Conservation (phyloP, 2,888 invertebrate species). For the Copidosoma aretas region DNA sequence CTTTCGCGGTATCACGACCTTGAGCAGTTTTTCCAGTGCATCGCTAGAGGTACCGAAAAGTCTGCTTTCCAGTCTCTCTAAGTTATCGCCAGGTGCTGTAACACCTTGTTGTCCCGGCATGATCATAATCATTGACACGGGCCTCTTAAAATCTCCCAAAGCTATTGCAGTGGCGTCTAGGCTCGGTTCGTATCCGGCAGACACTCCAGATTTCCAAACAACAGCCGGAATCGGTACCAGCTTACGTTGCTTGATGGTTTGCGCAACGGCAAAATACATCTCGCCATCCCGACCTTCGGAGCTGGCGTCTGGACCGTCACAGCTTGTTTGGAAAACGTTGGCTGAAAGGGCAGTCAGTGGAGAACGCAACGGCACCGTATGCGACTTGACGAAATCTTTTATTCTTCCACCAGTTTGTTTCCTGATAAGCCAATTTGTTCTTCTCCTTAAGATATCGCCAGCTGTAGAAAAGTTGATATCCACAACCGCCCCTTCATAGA, state of each 20-base stretch:
- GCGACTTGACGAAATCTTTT: constrained; percentile 77
- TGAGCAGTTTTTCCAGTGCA: constrained; percentile 77
- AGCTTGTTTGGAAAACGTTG: constrained; percentile 86
- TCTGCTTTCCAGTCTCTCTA: constrained; percentile 76
- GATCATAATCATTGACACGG: constrained; percentile 80
- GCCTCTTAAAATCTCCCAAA: constrained; percentile 73
- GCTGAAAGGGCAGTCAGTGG: constrained; percentile 83
- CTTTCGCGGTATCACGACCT: constrained; percentile 77
- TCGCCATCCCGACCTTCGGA: constrained; percentile 82
- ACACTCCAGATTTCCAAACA: constrained; percentile 76
- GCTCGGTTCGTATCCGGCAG: constrained; percentile 85
- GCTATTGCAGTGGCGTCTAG: constrained; percentile 85
- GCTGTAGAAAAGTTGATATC: constrained; percentile 84
- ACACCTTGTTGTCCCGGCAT: constrained; percentile 88
- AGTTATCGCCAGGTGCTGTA: constrained; percentile 78
- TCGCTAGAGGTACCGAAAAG: constrained; percentile 73
- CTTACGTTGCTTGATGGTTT: constrained; percentile 78
- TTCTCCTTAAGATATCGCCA: constrained; percentile 80
- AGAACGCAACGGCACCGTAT: constrained; percentile 74
- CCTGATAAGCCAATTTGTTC: constrained; percentile 81
- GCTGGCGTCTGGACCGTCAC: constrained; percentile 76
- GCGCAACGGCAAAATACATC: constrained; percentile 84
- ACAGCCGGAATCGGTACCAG: constrained; percentile 85
- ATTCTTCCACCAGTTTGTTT: constrained; percentile 80
- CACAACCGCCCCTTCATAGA: constrained; percentile 86